Percentiles rank a stretch among this genome's conserved stretches.
These are phyloP conservation scores for Procambarus virginalis DNA, from an alignment of 1,140 invertebrate species.

Conservation along the genomic window DNA sequence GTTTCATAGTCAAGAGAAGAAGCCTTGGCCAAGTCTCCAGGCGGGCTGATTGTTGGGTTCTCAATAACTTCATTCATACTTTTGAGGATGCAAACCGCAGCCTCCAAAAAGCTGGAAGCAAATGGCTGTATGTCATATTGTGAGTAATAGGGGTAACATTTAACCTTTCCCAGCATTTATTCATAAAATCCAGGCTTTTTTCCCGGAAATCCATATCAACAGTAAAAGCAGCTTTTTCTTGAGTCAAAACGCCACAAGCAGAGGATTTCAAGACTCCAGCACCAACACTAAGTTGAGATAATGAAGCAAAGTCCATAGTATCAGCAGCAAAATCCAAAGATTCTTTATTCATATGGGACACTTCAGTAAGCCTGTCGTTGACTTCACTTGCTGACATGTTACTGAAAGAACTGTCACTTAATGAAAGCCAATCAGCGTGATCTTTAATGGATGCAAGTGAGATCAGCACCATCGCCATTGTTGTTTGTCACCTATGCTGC, in stretches of 20 bases:
- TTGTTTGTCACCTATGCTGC: slow-evolving; percentile 11
- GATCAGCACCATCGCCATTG: slow-evolving; percentile 8
- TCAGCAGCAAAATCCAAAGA: background rate
- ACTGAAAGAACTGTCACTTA: background rate
- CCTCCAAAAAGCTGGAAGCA: slow-evolving; percentile 3
- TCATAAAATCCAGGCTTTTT: background rate
- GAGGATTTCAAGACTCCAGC: slow-evolving; percentile 24
- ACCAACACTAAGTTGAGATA: slow-evolving; percentile 22
- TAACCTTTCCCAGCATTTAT: slow-evolving; percentile 9
- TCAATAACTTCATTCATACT: slow-evolving; percentile 27
- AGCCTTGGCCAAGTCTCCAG: background rate
- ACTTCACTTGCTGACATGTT: background rate
- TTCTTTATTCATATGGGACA: slow-evolving; percentile 20
- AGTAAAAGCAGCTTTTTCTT: slow-evolving; percentile 22
- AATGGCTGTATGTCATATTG: slow-evolving; percentile 16
- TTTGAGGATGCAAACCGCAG: background rate
- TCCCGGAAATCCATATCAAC: slow-evolving; percentile 32
- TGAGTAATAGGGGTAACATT: background rate
- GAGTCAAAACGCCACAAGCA: slow-evolving; percentile 5
- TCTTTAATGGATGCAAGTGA: slow-evolving; percentile 8
- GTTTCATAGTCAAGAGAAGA: slow-evolving; percentile 14
- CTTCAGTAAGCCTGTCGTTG: background rate
- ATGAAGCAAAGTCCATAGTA: slow-evolving; percentile 22
- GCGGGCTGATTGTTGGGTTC: slow-evolving; percentile 12
- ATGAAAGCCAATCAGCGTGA: slow-evolving; percentile 30